phyloP scores from a whole-genome alignment of 2,797 vertebrate genomes.

The Nyctalus aviator region DNA sequence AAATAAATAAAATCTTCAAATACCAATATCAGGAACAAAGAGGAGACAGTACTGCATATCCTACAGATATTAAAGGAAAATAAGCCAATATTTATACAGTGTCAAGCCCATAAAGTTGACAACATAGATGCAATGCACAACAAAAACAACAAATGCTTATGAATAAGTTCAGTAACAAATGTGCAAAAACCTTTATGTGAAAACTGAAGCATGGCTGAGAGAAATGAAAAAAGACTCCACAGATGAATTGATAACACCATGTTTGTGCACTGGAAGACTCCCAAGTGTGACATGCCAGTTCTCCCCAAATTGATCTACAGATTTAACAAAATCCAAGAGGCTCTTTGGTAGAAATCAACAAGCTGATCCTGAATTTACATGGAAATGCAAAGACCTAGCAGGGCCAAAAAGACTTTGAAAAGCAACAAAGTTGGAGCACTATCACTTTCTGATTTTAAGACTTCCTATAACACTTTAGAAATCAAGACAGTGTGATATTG shows the following conservation, averaged over 20 bases:
- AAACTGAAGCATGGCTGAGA: background rate
- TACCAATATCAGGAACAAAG: slow-evolving; percentile 1
- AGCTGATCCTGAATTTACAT: background rate
- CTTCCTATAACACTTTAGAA: slow-evolving; percentile 22
- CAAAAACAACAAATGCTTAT: background rate
- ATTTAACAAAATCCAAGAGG: background rate
- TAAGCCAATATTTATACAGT: background rate
- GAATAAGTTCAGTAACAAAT: slow-evolving; percentile 12
- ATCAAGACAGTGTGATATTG: background rate
- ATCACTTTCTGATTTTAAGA: background rate
- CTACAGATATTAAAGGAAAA: background rate
- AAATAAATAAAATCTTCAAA: background rate
- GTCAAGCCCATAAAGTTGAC: background rate
- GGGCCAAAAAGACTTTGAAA: background rate
- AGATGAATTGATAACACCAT: background rate
- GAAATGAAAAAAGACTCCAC: background rate
- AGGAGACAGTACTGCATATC: background rate
- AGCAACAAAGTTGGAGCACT: background rate
- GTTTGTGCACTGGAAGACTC: background rate
- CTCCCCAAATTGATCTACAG: background rate
- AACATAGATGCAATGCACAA: background rate
- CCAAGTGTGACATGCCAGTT: background rate
- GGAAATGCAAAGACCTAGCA: slow-evolving; percentile 20
- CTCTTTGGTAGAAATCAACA: background rate
- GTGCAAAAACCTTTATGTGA: background rate